Evolutionary conservation across 2,113 vertebrate genomes (phyloP).

Genomic region (Anhinga anhinga): DNA sequence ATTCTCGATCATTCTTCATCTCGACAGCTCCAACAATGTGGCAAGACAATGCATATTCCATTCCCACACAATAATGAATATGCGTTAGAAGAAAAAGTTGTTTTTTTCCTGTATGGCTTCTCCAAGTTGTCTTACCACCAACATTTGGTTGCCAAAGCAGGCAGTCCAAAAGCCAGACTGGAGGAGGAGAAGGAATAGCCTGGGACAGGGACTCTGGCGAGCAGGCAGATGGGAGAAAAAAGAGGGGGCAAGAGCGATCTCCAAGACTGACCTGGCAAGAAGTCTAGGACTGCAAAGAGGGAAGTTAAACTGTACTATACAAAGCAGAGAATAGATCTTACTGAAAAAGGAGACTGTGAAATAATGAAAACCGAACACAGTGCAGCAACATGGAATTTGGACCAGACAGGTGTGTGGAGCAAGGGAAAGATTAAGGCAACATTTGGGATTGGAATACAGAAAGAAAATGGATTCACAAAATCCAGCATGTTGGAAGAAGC

Average conservation of each 20-base stretch:
- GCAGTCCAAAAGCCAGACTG: background rate
- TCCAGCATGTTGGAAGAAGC: background rate
- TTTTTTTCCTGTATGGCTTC: background rate
- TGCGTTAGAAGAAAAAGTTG: background rate
- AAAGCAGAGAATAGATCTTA: background rate
- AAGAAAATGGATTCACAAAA: background rate
- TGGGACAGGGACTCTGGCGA: background rate
- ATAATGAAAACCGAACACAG: background rate
- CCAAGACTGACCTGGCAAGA: background rate
- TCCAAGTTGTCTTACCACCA: background rate
- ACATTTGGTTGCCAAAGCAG: background rate
- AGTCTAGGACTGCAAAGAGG: background rate
- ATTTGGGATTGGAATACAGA: background rate
- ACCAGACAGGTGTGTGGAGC: background rate
- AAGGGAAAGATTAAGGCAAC: background rate
- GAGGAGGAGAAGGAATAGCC: background rate
- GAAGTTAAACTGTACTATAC: background rate
- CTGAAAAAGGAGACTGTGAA: background rate
- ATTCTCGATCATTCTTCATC: background rate
- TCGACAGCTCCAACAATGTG: conserved; percentile 18
- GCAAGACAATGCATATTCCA: background rate
- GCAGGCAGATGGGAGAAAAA: background rate
- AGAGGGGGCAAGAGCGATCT: background rate
- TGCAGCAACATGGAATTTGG: background rate
- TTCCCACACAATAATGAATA: background rate